These are phyloP conservation scores for Chitala chitala DNA, from an alignment of 2,113 vertebrate genomes.

Conservation along the genomic window DNA sequence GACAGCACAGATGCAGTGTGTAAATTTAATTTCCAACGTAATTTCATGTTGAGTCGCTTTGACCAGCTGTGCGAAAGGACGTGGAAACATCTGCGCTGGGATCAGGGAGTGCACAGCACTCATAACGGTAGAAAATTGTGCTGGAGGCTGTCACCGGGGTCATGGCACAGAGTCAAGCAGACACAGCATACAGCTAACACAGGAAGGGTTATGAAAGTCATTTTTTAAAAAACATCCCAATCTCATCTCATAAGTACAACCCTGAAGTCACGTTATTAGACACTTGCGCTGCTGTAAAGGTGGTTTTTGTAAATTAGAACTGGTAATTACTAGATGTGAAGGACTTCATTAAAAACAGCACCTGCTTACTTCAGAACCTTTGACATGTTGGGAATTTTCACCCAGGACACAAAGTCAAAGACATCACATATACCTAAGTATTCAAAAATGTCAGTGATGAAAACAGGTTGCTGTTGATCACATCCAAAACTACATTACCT, in stretches of 20 bases:
- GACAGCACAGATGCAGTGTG: conserved; percentile 34
- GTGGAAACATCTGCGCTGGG: conserved; percentile 47
- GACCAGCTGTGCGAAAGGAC: conserved; percentile 6
- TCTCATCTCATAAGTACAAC: too few relatives aligned
- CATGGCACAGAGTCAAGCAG: background rate
- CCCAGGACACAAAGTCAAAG: too few relatives aligned
- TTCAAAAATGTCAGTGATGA: too few relatives aligned
- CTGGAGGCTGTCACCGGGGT: background rate
- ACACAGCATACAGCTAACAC: background rate
- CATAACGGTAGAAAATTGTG: conserved; percentile 9
- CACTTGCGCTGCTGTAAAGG: too few relatives aligned
- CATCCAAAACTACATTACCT: too few relatives aligned
- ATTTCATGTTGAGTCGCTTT: conserved; percentile 40
- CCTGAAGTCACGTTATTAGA: too few relatives aligned
- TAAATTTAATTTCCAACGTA: conserved; percentile 46
- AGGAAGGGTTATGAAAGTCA: background rate
- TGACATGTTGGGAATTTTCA: too few relatives aligned
- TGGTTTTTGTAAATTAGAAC: background rate
- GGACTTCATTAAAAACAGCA: too few relatives aligned
- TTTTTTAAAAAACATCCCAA: conserved; percentile 1
- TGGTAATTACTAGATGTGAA: background rate
- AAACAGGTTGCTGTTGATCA: too few relatives aligned
- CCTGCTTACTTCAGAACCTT: too few relatives aligned
- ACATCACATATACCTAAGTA: too few relatives aligned
- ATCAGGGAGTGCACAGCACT: conserved; percentile 19